These are phyloP conservation scores for Drosophila jambulina DNA, from an alignment of 1,140 invertebrate genomes.

Conservation along the genomic window DNA sequence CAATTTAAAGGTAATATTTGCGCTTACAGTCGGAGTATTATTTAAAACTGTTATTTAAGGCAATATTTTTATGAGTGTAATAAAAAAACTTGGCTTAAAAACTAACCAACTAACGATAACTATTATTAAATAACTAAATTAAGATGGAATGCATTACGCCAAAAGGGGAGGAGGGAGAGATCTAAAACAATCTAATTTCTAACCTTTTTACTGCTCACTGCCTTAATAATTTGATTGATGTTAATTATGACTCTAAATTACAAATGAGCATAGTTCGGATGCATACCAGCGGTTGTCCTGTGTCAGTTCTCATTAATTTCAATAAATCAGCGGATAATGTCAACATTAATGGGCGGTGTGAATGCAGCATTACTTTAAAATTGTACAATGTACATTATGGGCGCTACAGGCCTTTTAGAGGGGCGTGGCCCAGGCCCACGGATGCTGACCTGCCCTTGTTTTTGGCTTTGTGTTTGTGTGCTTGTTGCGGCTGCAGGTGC, in stretches of 20 bases:
- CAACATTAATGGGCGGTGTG: not conserved
- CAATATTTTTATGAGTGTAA: not conserved
- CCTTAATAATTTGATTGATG: not conserved
- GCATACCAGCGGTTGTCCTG: not conserved
- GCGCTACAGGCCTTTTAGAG: not conserved
- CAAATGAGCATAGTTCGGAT: not conserved
- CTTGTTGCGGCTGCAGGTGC: not conserved
- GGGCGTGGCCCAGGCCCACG: slow-evolving; percentile 10
- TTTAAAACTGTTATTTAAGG: not conserved
- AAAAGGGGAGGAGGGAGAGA: not conserved
- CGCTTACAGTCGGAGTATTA: not conserved
- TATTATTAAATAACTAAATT: not conserved
- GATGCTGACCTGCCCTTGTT: slow-evolving; percentile 51
- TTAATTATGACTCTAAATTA: not conserved
- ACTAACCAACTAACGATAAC: not conserved
- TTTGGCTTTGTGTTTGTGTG: slow-evolving; percentile 19
- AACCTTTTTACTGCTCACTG: too few relatives aligned
- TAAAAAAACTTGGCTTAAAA: not conserved
- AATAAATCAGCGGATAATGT: slow-evolving; percentile 3
- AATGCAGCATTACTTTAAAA: not conserved
- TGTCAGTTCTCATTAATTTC: slow-evolving; percentile 7
- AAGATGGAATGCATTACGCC: not conserved
- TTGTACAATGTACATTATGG: not conserved
- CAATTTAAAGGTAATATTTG: not conserved
- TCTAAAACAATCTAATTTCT: not conserved